Evolutionary conservation across 2,888 invertebrate species (phyloP).

Genomic region (Ophion costatus): DNA sequence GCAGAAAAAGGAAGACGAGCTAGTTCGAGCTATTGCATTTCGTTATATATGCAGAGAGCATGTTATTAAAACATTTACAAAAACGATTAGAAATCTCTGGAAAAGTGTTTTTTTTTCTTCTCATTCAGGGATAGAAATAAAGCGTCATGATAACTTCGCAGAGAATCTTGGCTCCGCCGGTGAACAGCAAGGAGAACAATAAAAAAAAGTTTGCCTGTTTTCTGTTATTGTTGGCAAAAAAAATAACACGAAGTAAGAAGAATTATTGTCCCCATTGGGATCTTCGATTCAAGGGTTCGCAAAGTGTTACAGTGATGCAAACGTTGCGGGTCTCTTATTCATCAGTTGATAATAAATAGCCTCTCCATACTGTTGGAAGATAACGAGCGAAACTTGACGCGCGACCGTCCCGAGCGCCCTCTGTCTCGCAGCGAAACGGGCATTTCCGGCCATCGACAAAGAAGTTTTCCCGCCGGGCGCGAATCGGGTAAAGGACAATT

Average conservation of each 20-base stretch:
- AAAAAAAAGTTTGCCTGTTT: too few relatives aligned
- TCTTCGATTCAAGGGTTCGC: neutral
- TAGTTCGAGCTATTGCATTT: too few relatives aligned
- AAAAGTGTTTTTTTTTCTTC: too few relatives aligned
- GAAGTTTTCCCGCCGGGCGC: slow-evolving; percentile 33
- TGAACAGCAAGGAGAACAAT: too few relatives aligned
- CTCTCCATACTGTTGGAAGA: neutral
- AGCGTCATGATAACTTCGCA: too few relatives aligned
- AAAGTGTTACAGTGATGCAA: neutral
- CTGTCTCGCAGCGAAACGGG: neutral
- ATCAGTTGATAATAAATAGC: neutral
- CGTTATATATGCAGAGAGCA: too few relatives aligned
- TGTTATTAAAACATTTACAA: too few relatives aligned
- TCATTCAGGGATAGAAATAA: too few relatives aligned
- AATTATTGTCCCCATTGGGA: neutral
- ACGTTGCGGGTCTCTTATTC: neutral
- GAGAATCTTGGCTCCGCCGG: too few relatives aligned
- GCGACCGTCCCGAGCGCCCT: neutral
- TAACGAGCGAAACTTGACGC: neutral
- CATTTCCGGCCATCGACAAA: slow-evolving; percentile 49
- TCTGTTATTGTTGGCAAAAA: too few relatives aligned
- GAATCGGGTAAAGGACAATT: neutral
- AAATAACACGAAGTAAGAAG: neutral
- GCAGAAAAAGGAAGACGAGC: too few relatives aligned
- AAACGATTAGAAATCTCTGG: too few relatives aligned